A percentile compares a stretch with the other conserved stretches of the same genome.
Conservation (phyloP, 2,797 vertebrate genomes). For the Molossus alvarezi region DNA sequence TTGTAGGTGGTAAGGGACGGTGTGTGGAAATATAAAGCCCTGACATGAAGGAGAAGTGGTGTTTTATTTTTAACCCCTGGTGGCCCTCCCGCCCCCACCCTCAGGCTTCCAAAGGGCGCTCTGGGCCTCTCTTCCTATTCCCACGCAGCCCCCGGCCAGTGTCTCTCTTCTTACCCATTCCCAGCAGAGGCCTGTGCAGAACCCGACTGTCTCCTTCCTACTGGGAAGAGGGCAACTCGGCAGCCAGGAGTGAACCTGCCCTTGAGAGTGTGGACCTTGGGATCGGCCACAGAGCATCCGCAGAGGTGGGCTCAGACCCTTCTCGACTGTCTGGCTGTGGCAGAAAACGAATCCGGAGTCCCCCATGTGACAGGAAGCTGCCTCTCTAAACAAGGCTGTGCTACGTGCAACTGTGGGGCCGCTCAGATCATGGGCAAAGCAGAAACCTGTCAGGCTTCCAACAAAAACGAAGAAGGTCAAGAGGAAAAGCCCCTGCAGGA, state of each 20-base stretch:
- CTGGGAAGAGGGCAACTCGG: neutral
- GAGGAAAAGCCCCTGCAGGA: neutral
- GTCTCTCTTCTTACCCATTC: neutral
- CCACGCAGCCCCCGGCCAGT: fast-evolving
- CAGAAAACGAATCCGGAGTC: neutral
- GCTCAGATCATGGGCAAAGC: neutral
- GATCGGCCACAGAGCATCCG: too few species aligned
- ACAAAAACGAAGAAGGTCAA: neutral
- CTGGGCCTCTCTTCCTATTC: neutral
- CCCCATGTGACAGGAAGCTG: slow-evolving; percentile 45
- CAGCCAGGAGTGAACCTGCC: neutral
- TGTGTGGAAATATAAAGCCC: neutral
- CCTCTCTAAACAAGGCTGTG: slow-evolving; percentile 37
- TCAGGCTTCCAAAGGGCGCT: fast-evolving
- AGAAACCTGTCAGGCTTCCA: slow-evolving; percentile 55
- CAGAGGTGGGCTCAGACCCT: neutral
- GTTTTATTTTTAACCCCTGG: neutral
- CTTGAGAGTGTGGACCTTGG: neutral
- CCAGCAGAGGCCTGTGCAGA: neutral
- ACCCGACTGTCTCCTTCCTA: neutral
- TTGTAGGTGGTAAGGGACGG: neutral
- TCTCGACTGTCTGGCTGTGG: neutral
- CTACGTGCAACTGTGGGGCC: slow-evolving; percentile 48
- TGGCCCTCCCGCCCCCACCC: neutral
- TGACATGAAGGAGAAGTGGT: neutral